These are phyloP conservation scores for Pelodytes ibericus DNA, from an alignment of 2,797 vertebrate species.

Conservation along the genomic window DNA sequence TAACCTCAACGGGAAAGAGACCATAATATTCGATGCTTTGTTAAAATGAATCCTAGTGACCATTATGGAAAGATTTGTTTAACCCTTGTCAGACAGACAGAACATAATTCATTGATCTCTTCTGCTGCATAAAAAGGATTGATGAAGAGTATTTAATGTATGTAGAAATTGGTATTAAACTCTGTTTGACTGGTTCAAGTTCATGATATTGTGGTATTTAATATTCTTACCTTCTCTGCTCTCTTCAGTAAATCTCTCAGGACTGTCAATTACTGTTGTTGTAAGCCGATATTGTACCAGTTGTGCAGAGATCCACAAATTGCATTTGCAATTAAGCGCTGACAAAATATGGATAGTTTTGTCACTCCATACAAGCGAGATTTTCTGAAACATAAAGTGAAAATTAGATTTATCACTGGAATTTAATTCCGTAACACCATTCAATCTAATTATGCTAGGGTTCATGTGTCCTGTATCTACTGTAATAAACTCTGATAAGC, in stretches of 20 bases:
- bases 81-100: too few relatives aligned
- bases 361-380: slow-evolving; percentile 1
- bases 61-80: too few relatives aligned
- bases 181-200: background rate
- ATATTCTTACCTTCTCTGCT: slow-evolving; percentile 2
- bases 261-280: slow-evolving; percentile 1
- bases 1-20: too few relatives aligned
- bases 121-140: too few relatives aligned
- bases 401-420: slow-evolving; percentile 1
- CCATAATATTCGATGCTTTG: too few relatives aligned
- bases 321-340: background rate
- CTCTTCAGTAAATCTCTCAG: background rate
- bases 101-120: too few relatives aligned
- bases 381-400: background rate
- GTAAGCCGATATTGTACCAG: background rate
- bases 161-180: background rate
- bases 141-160: too few relatives aligned
- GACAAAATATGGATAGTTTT: background rate
- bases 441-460: background rate
- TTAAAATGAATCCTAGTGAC: too few relatives aligned
- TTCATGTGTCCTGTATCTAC: background rate
- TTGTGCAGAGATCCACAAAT: background rate
- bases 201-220: background rate
- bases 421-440: background rate
- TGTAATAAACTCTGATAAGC: background rate